Conservation (phyloP, 2,797 vertebrate species). For the Cynodonichthys magdalenae region DNA sequence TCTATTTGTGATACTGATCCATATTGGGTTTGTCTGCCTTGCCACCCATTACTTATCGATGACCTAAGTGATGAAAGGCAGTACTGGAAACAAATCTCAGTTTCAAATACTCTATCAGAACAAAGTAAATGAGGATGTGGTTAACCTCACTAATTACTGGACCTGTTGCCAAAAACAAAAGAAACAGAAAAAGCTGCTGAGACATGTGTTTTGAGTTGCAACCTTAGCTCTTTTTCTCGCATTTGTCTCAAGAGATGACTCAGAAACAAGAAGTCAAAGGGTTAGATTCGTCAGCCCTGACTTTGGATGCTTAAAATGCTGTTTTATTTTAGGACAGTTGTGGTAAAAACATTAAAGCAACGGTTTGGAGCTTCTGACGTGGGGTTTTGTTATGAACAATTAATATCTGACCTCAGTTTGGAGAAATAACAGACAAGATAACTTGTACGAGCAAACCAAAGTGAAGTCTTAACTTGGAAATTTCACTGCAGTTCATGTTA, state of each 20-base stretch:
- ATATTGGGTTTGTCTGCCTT: conserved; percentile 44
- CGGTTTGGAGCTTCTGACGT: too few relatives aligned
- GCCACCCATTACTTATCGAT: conserved; percentile 58
- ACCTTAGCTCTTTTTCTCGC: conserved; percentile 44
- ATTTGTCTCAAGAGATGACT: conserved; percentile 50
- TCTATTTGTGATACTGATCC: conserved; percentile 67
- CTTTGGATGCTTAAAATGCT: conserved; percentile 6
- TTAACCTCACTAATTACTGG: conserved; percentile 67
- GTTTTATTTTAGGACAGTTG: too few relatives aligned
- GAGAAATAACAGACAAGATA: too few relatives aligned
- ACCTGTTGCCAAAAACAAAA: conserved; percentile 61
- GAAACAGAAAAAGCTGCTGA: conserved; percentile 49
- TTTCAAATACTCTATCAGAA: conserved; percentile 57
- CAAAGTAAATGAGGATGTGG: conserved; percentile 73
- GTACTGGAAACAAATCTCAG: conserved; percentile 57
- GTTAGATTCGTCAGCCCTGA: conserved; percentile 35
- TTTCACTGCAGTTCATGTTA: too few relatives aligned
- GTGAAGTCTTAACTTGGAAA: too few relatives aligned
- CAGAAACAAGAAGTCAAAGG: conserved; percentile 27
- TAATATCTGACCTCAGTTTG: too few relatives aligned
- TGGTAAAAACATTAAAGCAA: too few relatives aligned
- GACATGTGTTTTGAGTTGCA: conserved; percentile 69
- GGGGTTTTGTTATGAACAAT: too few relatives aligned
- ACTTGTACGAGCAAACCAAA: too few relatives aligned
- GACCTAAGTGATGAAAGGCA: conserved; percentile 60